These are phyloP conservation scores for Distichodus sexfasciatus DNA, from an alignment of 2,797 vertebrate species.

Conservation along the genomic window DNA sequence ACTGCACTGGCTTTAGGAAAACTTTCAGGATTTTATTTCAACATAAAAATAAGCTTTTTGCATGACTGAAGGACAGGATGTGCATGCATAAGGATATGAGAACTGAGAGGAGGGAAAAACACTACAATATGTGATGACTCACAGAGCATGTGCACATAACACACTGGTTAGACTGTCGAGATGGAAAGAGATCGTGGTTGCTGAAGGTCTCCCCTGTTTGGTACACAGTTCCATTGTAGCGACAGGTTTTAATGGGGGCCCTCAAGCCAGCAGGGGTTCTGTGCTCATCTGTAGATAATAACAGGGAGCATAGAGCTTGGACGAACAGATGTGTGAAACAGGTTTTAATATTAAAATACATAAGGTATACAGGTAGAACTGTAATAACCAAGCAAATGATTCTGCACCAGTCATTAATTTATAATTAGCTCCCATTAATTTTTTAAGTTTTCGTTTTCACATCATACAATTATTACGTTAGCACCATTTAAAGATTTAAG, in stretches of 20 bases:
- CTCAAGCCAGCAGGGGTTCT: slow-evolving; percentile 84
- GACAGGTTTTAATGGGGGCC: slow-evolving; percentile 80
- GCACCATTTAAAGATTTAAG: background rate
- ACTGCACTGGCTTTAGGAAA: no score
- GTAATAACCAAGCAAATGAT: no score
- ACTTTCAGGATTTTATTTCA: no score
- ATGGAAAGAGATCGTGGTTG: slow-evolving; percentile 82
- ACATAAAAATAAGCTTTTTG: background rate
- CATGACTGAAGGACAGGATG: background rate
- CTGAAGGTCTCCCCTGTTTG: slow-evolving; percentile 90
- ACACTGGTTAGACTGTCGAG: slow-evolving; percentile 87
- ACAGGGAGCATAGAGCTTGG: background rate
- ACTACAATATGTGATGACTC: slow-evolving; percentile 58
- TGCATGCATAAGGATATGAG: background rate
- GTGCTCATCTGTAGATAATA: slow-evolving; percentile 68
- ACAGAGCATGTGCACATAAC: slow-evolving; percentile 94
- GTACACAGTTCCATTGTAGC: slow-evolving; percentile 86
- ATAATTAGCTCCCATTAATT: no score
- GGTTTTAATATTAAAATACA: background rate
- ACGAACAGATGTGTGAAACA: background rate
- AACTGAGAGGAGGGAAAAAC: background rate
- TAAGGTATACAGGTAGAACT: background rate
- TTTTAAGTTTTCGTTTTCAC: no score
- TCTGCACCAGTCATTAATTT: no score
- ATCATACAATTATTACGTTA: no score